Evolutionary conservation across 2,797 vertebrate genomes (phyloP), one percentile per base, ranked within the genome.

Genomic region (Neosilurus mollespiculum): DNA sequence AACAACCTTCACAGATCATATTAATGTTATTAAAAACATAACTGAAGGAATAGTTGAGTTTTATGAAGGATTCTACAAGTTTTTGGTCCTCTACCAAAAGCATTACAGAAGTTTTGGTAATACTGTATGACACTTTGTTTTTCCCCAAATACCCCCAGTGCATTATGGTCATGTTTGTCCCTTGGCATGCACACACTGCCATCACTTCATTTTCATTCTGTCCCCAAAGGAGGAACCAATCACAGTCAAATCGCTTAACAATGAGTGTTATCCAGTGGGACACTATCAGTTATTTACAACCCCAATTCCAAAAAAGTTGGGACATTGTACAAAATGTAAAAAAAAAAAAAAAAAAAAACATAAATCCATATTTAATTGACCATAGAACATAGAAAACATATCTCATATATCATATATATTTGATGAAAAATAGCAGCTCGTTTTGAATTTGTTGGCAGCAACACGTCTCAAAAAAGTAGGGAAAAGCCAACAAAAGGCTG

Each of bases 141-240:
- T 51, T 81, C 81, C 64, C 22, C 9, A 62, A 37, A 24, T n/a
- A 20, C 8, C 61, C 24, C 30, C 59, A 54, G 26, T 83, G 73
- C 54, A 58, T 83, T 43, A 37, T 80, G 65, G 56, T 81, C 62
- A 34, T 64, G 59, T 81, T 69, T 61, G 58, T 9, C 62, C 62
- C 59, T 22, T 7, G 67, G 83, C 78, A 81, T 85, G 69, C 37
- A 61, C 16, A 9, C 71, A 34, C 56, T 22, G 11, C 61, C 30
- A 80, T 83, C 53, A 62, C 62, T 77, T 71, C 62, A 59, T 71
- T 84, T 86, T 77, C 7, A 82, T 80, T 83, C 3, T 62, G 22
- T 49, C 30, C 83, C 84, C 83, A 70, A 85, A 82, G 70, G 82
- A 84, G 82, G 84, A 87, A 85, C 71, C 82, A 43, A 16, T 71